Evolutionary conservation across 2,888 invertebrate species (phyloP).

Genomic region (Limulus polyphemus): DNA sequence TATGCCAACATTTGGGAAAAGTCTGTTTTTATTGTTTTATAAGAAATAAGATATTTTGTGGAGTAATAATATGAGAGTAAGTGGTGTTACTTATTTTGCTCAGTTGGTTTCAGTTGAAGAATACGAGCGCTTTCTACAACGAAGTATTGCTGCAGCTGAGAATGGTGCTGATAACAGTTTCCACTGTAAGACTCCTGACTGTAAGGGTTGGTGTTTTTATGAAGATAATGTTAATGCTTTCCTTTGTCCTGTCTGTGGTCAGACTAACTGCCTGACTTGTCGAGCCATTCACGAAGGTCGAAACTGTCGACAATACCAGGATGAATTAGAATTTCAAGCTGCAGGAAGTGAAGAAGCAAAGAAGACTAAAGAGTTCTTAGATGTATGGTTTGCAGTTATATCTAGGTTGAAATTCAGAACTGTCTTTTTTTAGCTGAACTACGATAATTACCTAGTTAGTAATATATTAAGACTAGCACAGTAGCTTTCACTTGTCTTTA

Average conservation of each 20-base stretch:
- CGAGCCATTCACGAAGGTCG: conserved; percentile 50
- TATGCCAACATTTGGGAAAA: too few species aligned
- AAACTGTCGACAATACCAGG: conserved; percentile 69
- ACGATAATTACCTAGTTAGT: too few species aligned
- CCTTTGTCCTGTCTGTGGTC: conserved; percentile 66
- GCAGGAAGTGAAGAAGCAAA: conserved; percentile 52
- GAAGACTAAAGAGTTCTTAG: conserved; percentile 63
- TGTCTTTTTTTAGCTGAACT: too few species aligned
- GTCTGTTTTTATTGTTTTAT: too few species aligned
- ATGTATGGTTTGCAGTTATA: conserved; percentile 37
- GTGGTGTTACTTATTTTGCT: conserved; percentile 12
- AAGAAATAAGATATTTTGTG: too few species aligned
- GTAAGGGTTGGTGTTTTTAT: conserved; percentile 76
- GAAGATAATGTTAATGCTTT: conserved; percentile 75
- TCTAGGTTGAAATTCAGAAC: too few species aligned
- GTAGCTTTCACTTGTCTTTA: too few species aligned
- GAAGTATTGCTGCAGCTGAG: conserved; percentile 67
- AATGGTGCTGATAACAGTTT: conserved; percentile 63
- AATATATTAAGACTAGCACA: too few species aligned
- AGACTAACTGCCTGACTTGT: conserved; percentile 70
- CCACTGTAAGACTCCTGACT: conserved; percentile 80
- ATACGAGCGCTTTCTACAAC: conserved; percentile 65
- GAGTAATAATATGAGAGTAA: too few species aligned
- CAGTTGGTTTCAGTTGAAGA: conserved; percentile 55
- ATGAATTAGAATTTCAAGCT: conserved; percentile 47